Evolutionary conservation across 2,113 vertebrate species (phyloP).

Genomic region (Oryzias melastigma): DNA sequence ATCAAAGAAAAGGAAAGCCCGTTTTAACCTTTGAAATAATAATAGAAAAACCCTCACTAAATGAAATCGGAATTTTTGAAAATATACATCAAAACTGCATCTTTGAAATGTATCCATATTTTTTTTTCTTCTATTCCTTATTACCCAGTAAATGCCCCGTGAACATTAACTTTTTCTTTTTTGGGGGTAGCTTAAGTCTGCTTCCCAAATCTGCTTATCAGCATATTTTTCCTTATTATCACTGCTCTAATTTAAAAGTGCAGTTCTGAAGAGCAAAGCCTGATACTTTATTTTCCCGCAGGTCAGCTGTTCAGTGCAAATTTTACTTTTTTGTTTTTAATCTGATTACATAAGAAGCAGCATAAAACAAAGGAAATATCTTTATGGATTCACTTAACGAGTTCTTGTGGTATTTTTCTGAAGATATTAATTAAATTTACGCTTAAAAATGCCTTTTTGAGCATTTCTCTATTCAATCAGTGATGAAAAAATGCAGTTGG

Average conservation of each 20-base stretch:
- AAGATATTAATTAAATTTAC: no score
- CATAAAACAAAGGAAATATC: no score
- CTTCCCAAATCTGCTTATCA: conserved; percentile 17
- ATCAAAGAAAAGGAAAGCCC: not conserved
- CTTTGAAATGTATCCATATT: conserved; percentile 29
- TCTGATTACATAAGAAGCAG: no score
- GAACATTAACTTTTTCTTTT: conserved; percentile 3
- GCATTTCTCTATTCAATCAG: no score
- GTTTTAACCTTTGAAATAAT: conserved; percentile 12
- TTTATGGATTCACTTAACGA: no score
- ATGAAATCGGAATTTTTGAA: conserved; percentile 34
- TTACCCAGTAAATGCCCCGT: conserved; percentile 44
- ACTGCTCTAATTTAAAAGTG: conserved; percentile 16
- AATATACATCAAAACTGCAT: conserved; percentile 22
- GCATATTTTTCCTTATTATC: conserved; percentile 28
- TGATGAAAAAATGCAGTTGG: no score
- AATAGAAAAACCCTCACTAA: conserved; percentile 15
- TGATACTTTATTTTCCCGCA: conserved; percentile 13
- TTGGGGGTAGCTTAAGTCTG: not conserved
- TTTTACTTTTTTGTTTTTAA: no score
- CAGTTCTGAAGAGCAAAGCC: not conserved
- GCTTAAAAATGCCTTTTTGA: no score
- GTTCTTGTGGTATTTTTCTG: no score
- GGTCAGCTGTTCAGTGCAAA: not conserved
- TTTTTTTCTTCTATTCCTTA: conserved; percentile 37